Evolutionary conservation across 2,797 vertebrate species (phyloP).

Genomic region (Parotocinclus haroldoi): DNA sequence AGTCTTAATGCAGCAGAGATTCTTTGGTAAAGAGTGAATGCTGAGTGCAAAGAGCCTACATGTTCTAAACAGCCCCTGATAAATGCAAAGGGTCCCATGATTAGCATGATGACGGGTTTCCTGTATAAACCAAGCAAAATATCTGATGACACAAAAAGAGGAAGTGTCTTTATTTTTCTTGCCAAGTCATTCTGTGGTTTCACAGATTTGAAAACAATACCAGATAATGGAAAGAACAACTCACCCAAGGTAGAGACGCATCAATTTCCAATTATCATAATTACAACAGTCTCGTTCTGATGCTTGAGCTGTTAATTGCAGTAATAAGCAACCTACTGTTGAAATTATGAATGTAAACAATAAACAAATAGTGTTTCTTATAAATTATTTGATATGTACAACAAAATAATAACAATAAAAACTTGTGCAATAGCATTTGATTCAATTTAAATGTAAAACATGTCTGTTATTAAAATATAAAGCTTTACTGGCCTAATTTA

Average conservation of each 20-base stretch:
- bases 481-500: no score
- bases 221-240: background rate
- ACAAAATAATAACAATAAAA: no score
- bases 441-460: no score
- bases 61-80: slow-evolving; percentile 16
- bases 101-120: slow-evolving; percentile 41
- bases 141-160: slow-evolving; percentile 57
- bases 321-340: no score
- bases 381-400: no score
- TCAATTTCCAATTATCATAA: no score
- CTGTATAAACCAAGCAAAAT: slow-evolving; percentile 57
- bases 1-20: background rate
- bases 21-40: background rate
- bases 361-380: no score
- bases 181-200: slow-evolving; percentile 53
- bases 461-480: no score
- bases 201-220: slow-evolving; percentile 18
- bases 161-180: slow-evolving; percentile 62
- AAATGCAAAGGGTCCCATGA: slow-evolving; percentile 39
- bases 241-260: background rate
- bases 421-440: no score
- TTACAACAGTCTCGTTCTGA: no score
- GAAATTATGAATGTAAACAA: no score
- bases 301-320: no score
- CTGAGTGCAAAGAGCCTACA: slow-evolving; percentile 27